Evolutionary conservation across 2,888 invertebrate species (phyloP).

Genomic region (Chloroclysta siterata): DNA sequence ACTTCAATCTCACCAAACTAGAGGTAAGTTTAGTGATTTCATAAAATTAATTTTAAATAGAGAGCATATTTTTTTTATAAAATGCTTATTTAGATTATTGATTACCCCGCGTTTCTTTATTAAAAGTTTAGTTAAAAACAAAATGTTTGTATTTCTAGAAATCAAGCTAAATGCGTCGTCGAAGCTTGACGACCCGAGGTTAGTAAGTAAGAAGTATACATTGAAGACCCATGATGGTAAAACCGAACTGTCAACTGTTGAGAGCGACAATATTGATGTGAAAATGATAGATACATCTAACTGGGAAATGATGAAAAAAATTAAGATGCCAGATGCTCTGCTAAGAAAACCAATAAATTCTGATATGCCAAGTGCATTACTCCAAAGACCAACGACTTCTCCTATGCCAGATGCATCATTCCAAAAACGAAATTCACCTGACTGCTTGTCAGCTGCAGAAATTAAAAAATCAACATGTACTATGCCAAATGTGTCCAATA

Average conservation of each 20-base stretch:
- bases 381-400: conserved; percentile 14
- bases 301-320: conserved; percentile 51
- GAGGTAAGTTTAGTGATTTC: conserved; percentile 53
- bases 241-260: conserved; percentile 50
- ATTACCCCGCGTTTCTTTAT: too few relatives aligned
- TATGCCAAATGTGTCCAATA: neutral
- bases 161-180: conserved; percentile 57
- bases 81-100: too few relatives aligned
- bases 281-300: conserved; percentile 50
- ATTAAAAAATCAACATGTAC: neutral
- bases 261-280: conserved; percentile 57
- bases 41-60: neutral
- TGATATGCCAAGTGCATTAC: conserved; percentile 2
- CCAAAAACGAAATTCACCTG: neutral
- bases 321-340: conserved; percentile 58
- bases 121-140: neutral
- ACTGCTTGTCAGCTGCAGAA: neutral
- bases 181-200: conserved; percentile 67
- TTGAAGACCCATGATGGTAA: conserved; percentile 52
- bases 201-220: conserved; percentile 61
- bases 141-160: conserved; percentile 57
- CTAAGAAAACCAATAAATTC: conserved; percentile 33
- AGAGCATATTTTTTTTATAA: too few relatives aligned
- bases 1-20: conserved; percentile 46
- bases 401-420: neutral